phyloP scores from a whole-genome alignment of 2,888 invertebrate genomes.

The Linnaemya vulpina region DNA sequence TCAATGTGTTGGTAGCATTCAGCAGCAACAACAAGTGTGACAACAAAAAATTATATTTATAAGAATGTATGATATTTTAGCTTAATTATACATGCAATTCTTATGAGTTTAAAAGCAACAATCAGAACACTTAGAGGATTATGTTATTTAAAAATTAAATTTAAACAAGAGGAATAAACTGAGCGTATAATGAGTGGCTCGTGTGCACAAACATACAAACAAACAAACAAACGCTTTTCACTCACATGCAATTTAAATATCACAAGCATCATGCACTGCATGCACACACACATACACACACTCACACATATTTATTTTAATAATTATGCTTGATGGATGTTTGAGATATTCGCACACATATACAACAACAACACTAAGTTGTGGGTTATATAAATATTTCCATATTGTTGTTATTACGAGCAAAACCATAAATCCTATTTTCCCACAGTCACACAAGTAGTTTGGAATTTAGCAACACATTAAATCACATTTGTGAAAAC shows the following conservation, averaged over 20 bases:
- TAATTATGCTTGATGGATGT: constrained; percentile 29
- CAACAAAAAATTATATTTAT: background rate
- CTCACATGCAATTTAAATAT: background rate
- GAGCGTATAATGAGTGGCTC: constrained; percentile 35
- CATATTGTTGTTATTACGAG: constrained; percentile 44
- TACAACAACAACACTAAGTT: no score
- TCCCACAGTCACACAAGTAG: constrained; percentile 15
- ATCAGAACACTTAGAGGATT: constrained; percentile 46
- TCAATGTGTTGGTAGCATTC: background rate
- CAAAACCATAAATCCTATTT: constrained; percentile 42
- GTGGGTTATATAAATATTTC: constrained; percentile 35
- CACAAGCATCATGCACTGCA: background rate
- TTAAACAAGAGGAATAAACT: constrained; percentile 42
- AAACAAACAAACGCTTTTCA: background rate
- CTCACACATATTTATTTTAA: background rate
- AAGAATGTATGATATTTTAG: constrained; percentile 34
- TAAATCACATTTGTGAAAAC: constrained; percentile 29
- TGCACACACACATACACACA: background rate
- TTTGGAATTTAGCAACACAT: constrained; percentile 41
- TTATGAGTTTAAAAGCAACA: constrained; percentile 16
- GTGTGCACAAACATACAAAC: background rate
- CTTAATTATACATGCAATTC: constrained; percentile 32
- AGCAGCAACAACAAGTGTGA: background rate
- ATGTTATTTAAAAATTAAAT: constrained; percentile 49
- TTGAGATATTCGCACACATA: background rate